Conservation (phyloP, 2,888 invertebrate species). For the Lepidochrysops patricia region DNA sequence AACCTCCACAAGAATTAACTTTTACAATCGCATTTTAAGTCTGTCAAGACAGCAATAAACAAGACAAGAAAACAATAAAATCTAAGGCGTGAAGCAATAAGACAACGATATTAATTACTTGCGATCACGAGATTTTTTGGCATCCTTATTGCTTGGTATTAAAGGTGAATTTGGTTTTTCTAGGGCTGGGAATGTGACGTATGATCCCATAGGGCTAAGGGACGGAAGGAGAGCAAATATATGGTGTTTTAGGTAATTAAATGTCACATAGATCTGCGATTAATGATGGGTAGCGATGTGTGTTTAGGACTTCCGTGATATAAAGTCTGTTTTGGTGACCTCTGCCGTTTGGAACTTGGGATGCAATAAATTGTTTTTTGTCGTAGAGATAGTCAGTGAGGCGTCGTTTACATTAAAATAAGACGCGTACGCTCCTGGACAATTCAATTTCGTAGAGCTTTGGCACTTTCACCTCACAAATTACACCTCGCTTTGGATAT, state of each 20-base stretch:
- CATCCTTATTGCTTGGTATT: constrained; percentile 24
- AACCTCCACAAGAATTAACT: neutral
- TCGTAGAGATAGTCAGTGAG: too few relatives aligned
- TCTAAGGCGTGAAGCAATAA: constrained; percentile 73
- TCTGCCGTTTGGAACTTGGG: neutral
- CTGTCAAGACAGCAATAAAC: constrained; percentile 30
- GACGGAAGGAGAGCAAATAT: constrained; percentile 69
- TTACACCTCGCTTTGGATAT: too few relatives aligned
- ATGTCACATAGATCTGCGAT: constrained; percentile 74
- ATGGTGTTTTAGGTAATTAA: constrained; percentile 75
- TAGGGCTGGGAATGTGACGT: constrained; percentile 12
- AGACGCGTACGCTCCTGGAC: too few relatives aligned
- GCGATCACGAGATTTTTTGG: constrained; percentile 24
- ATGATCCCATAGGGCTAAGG: constrained; percentile 40
- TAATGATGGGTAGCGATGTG: constrained; percentile 65
- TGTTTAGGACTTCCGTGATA: constrained; percentile 20
- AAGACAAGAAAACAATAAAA: constrained; percentile 55
- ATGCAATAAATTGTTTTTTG: neutral
- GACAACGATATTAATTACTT: constrained; percentile 64
- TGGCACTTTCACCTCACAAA: too few relatives aligned
- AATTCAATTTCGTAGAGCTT: too few relatives aligned
- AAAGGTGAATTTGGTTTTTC: constrained; percentile 26
- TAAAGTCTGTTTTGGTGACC: neutral
- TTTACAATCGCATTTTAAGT: constrained; percentile 33
- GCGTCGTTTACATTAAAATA: too few relatives aligned